Evolutionary conservation across 1,140 invertebrate species (phyloP), one percentile per base, ranked within the genome.

Genomic region (Drosophila sulfurigaster): DNA sequence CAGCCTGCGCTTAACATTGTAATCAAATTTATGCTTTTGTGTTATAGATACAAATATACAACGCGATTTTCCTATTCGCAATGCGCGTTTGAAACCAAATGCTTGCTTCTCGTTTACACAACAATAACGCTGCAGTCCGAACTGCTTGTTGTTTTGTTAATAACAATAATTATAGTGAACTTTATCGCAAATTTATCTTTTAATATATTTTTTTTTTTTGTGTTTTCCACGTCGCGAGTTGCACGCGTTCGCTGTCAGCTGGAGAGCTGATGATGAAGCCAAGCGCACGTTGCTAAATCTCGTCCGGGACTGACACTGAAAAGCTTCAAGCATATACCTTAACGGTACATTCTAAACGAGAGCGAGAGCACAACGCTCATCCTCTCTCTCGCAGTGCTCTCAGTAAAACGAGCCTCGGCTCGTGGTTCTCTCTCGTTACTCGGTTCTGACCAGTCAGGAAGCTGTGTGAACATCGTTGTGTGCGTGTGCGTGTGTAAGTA

Each of bases 291-390:
- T 89, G 74, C 81, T 71, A 88, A 91, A 91, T 91, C 88, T 91
- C 87, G 81, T 91, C 87, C 87, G 87, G 87, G 87, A 91, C 87
- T 91, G 82, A 91, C 87, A 32, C 78, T 81, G 83, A 89, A 89
- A 89, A 85, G 68, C 88, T 89, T 78, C 69, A 85, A 81, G 75
- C 86, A 76, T 62, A 83, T 89, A 89, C 80, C 78, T 81, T 89
- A 89, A 88, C 85, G 85, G 85, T 89, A 88, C 41, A 41, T 78
- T 60, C 58, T 54, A 11, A 67, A 43, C 57, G 71, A 74, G 71
- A 69, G 71, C 30, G 6, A 16, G 16, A 48, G 15, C 46, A n/a
- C 35, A 15, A 28, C 58, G 32, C 48, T 13, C 38, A 11, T 41
- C 16, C 56, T 1, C 46, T 30, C n/a, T 57, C 35, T 41, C 35